Base-by-base conservation (phyloP, 2,888 invertebrate species). In the Oligia strigilis region DNA sequence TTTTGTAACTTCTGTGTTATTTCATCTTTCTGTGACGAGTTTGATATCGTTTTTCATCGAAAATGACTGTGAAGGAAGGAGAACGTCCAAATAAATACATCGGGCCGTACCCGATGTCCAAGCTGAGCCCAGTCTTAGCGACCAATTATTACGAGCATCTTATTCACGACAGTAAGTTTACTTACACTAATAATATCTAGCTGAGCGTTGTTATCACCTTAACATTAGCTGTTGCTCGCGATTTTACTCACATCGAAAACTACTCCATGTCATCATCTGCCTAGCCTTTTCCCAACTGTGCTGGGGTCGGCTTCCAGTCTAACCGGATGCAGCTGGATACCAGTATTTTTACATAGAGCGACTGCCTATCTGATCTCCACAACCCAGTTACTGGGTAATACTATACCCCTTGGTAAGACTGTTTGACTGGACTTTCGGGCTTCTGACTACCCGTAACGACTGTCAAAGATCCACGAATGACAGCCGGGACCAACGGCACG, bases 11-110 rank as follows among this genome's bases (percentile, higher is more conserved):
- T 23, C 13, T 36, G 77, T 5, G 64, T 6, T n/a, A 58, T 19
- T 66, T 49, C 0, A 55, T 43, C 6, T 46, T 60, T 83, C 40
- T 66, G 58, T 55, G 43, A 19, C 8, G 8, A 83, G 55, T 29
- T 14, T 29, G 6, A 0, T 49, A 14, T 19, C 9, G 5, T 9
- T 52, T 5, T 43, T 70, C 19, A 36, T 29, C 19, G 43, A 81
- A 70, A 71, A 84, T 84, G 83, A 78, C 83, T 60, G 83, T 82
- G 29, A 84, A 52, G 36, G 83, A 86, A 55, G 83, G 74, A 70
- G 81, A 67, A 19, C 58, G 49, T n/a, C 58, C 58, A 11, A 11
- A 60, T 60, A 11, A 4, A 13, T n/a, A 65, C 40, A 17, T 8
- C 0, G 67, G 72, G 9, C 46, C 74, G 8, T 69, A 29, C 19